Percentiles rank a stretch among this genome's conserved stretches.
Evolutionary conservation across 92 coral and sea anemone species (phyloP).

Genomic region (Palythoa caribaeorum): DNA sequence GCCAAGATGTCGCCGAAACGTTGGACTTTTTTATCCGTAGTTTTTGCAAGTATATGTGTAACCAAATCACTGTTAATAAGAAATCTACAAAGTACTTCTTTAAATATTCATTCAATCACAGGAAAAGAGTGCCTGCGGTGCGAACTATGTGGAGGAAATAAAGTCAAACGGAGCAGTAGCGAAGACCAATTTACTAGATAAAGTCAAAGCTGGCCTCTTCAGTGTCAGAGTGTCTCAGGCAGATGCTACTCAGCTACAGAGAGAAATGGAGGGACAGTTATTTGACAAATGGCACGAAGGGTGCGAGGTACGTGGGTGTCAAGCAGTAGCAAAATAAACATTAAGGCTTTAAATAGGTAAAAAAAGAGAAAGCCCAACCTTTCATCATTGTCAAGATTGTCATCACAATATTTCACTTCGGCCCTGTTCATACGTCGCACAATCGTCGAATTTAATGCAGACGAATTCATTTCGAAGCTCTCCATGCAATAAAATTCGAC

Average conservation of each 20-base stretch:
- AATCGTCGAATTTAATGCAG: no score
- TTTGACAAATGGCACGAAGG: conserved; percentile 66
- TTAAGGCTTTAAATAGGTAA: neutral
- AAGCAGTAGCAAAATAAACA: neutral
- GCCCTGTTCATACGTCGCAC: no score
- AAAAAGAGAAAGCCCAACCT: neutral
- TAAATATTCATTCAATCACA: neutral
- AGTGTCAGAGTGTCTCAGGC: conserved; percentile 55
- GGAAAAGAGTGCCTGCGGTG: neutral
- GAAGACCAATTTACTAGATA: conserved; percentile 30
- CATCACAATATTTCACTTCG: no score
- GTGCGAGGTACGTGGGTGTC: conserved; percentile 53
- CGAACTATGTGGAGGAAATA: neutral
- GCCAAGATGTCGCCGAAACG: no score
- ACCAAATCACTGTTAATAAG: no score
- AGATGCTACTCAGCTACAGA: conserved; percentile 60
- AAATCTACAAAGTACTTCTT: neutral
- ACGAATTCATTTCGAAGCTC: no score
- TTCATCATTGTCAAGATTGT: neutral
- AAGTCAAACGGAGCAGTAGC: neutral
- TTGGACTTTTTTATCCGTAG: no score
- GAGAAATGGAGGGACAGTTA: conserved; percentile 64
- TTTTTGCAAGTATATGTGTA: no score
- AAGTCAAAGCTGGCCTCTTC: conserved; percentile 59
- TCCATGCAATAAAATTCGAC: no score